Percentiles rank a stretch among this genome's conserved stretches.
Evolutionary conservation across 2,888 invertebrate genomes (phyloP).

Genomic region (Phalangium opilio): DNA sequence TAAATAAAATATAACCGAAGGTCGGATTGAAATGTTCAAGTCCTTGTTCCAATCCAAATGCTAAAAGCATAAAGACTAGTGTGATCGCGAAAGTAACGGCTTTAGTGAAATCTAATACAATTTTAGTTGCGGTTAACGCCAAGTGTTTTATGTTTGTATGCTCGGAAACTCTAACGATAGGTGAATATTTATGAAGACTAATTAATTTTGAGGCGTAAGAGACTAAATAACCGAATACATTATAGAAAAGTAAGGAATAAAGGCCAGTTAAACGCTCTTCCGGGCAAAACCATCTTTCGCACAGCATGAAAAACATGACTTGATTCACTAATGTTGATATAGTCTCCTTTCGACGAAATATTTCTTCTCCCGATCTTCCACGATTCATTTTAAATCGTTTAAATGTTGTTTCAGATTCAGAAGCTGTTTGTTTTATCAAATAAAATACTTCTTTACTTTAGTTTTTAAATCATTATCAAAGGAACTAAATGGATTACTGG

Average conservation of each 20-base stretch:
- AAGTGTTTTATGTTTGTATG: constrained; percentile 57
- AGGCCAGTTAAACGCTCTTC: constrained; percentile 46
- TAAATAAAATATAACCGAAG: constrained; percentile 45
- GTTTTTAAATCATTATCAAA: too few species aligned
- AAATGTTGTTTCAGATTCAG: too few species aligned
- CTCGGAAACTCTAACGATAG: constrained; percentile 54
- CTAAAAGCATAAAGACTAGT: constrained; percentile 55
- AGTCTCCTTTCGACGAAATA: constrained; percentile 10
- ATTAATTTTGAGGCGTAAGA: constrained; percentile 55
- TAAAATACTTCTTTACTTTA: too few species aligned
- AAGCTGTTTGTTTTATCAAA: too few species aligned
- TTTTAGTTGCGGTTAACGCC: constrained; percentile 64
- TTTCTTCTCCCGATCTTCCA: constrained; percentile 11
- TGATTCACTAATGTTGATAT: constrained; percentile 29
- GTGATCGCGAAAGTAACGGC: constrained; percentile 63
- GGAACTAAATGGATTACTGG: too few species aligned
- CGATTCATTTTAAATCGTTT: constrained; percentile 15
- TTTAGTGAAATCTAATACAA: constrained; percentile 65
- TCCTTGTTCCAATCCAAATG: constrained; percentile 57
- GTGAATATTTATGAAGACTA: constrained; percentile 60
- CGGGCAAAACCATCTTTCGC: constrained; percentile 47
- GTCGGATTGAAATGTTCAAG: constrained; percentile 56
- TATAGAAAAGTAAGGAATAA: constrained; percentile 66
- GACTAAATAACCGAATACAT: constrained; percentile 60
- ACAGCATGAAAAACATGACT: constrained; percentile 55